These are phyloP conservation scores for Neopipo cinnamomea DNA, from an alignment of 2,113 vertebrate species.

Conservation along the genomic window DNA sequence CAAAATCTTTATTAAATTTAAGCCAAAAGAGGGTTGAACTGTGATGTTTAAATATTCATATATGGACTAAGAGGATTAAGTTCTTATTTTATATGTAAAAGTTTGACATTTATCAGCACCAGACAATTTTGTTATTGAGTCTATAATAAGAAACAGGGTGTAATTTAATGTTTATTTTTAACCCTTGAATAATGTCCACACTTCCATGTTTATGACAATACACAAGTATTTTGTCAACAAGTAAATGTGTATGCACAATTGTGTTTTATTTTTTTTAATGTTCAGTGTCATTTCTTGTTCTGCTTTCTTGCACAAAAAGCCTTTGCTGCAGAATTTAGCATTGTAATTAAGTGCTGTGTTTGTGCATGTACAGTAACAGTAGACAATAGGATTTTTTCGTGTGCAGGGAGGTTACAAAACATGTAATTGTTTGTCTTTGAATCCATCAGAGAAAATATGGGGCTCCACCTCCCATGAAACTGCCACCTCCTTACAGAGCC, in stretches of 20 bases:
- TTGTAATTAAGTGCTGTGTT: not conserved
- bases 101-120: not conserved
- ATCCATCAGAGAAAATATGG: conserved; percentile 59
- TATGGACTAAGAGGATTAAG: not conserved
- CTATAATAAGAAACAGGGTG: not conserved
- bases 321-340: not conserved
- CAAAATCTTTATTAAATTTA: not conserved
- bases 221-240: not conserved
- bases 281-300: not conserved
- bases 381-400: not conserved
- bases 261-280: not conserved
- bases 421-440: conserved; percentile 7
- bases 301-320: not conserved
- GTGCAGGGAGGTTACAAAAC: not conserved
- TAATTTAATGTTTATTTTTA: conserved; percentile 3
- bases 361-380: not conserved
- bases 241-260: not conserved
- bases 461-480: conserved; percentile 80
- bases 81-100: not conserved
- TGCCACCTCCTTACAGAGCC: conserved; percentile 86
- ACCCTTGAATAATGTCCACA: not conserved
- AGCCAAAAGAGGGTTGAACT: not conserved
- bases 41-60: not conserved
- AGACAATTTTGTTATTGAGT: not conserved
- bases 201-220: not conserved